These are phyloP conservation scores for Camptogramma bilineatum DNA, from an alignment of 2,888 invertebrate genomes.

Conservation along the genomic window DNA sequence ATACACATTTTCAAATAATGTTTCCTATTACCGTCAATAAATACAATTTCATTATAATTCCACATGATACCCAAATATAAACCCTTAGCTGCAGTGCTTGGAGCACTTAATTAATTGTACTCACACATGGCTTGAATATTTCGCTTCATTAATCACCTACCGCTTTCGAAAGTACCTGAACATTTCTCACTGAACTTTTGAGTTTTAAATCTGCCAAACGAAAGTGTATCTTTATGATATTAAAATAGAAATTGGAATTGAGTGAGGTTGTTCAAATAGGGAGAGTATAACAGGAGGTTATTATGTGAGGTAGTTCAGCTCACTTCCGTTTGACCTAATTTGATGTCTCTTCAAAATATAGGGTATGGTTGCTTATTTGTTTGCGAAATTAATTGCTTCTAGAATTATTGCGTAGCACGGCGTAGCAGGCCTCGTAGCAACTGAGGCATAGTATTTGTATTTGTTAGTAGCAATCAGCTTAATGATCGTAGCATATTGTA, in stretches of 20 bases:
- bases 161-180: conserved; percentile 16
- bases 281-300: conserved; percentile 13
- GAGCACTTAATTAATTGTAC: conserved; percentile 8
- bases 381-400: neutral
- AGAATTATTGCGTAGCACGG: neutral
- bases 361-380: neutral
- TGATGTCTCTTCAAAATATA: conserved; percentile 1
- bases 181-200: conserved; percentile 6
- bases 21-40: neutral
- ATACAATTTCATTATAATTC: neutral
- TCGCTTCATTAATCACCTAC: conserved; percentile 23
- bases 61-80: conserved; percentile 8
- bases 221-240: neutral
- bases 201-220: neutral
- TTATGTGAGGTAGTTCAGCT: conserved; percentile 18
- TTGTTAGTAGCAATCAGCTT: neutral
- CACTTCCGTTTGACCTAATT: conserved; percentile 21
- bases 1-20: too few relatives aligned
- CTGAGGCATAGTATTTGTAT: too few relatives aligned
- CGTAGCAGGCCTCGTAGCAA: neutral
- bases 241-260: neutral
- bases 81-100: neutral
- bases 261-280: conserved; percentile 6
- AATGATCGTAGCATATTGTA: neutral
- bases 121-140: conserved; percentile 19